Evolutionary conservation across 2,888 invertebrate species (phyloP).

Genomic region (Cylindroiulus punctatus): DNA sequence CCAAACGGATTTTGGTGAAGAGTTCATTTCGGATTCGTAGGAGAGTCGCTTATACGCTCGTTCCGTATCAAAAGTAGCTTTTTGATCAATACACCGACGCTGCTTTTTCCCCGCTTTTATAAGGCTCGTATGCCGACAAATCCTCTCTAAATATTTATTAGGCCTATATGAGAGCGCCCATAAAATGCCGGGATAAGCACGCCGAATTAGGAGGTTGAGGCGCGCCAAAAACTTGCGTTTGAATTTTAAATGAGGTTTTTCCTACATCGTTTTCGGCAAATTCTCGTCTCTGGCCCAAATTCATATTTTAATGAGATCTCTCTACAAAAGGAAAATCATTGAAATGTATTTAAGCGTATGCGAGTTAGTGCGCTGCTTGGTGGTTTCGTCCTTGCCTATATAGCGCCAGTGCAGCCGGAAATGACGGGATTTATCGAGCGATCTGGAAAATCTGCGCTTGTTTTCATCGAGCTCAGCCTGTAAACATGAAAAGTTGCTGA

Average conservation of each 20-base stretch:
- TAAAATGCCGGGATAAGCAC: not conserved
- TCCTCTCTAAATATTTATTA: constrained; percentile 31
- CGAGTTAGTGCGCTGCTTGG: not conserved
- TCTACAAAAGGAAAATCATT: not conserved
- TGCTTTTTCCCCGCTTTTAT: not conserved
- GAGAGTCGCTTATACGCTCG: not conserved
- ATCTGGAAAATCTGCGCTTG: not conserved
- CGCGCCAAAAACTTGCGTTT: not conserved
- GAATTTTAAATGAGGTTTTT: constrained; percentile 21
- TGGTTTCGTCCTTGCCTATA: too few species aligned
- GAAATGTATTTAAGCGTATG: not conserved
- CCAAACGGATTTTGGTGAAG: not conserved
- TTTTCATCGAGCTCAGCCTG: not conserved
- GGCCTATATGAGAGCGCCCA: not conserved
- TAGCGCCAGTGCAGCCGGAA: too few species aligned
- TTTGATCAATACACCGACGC: constrained; percentile 12
- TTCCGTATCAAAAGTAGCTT: not conserved
- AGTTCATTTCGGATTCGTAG: constrained; percentile 6
- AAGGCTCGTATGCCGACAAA: not conserved
- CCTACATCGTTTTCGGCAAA: not conserved
- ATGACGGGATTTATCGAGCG: not conserved
- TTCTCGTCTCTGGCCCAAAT: not conserved
- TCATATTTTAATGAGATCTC: not conserved
- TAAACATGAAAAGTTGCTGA: constrained; percentile 3
- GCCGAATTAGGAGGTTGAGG: not conserved